A percentile compares a stretch with the other conserved stretches of the same genome.
Conservation (phyloP, 2,888 invertebrate genomes). For the Stenodera caucasica region DNA sequence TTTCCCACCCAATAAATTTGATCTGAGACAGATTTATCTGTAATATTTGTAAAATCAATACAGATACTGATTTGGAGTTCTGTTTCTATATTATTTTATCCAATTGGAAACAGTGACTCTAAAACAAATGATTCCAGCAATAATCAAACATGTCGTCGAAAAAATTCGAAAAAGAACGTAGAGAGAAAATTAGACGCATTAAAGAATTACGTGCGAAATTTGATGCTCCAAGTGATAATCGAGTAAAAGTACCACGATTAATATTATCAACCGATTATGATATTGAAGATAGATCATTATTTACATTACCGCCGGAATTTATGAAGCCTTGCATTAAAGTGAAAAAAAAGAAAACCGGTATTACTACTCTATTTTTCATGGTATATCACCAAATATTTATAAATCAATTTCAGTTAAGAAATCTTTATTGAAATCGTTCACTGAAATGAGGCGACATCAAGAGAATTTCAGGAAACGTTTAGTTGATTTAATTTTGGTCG, state of each 20-base stretch:
- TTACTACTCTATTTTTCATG: slow-evolving; percentile 14
- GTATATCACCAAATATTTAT: not conserved
- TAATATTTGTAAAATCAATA: too few species aligned
- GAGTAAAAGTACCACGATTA: slow-evolving; percentile 61
- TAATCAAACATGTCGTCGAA: slow-evolving; percentile 31
- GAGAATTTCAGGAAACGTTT: slow-evolving; percentile 82
- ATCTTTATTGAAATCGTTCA: slow-evolving; percentile 62
- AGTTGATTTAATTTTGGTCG: slow-evolving; percentile 71
- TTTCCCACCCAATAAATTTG: too few species aligned
- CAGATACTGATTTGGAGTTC: too few species aligned
- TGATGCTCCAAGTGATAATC: slow-evolving; percentile 56
- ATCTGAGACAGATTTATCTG: too few species aligned
- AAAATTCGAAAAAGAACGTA: slow-evolving; percentile 48
- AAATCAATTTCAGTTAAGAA: slow-evolving; percentile 52
- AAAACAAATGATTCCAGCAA: slow-evolving; percentile 16
- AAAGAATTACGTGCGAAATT: slow-evolving; percentile 51
- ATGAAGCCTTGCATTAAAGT: slow-evolving; percentile 50
- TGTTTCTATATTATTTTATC: too few species aligned
- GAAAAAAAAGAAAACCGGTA: slow-evolving; percentile 50
- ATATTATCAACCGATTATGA: slow-evolving; percentile 62
- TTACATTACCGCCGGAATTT: slow-evolving; percentile 67
- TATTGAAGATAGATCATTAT: slow-evolving; percentile 61
- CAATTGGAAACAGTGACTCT: slow-evolving; percentile 18
- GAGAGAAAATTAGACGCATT: slow-evolving; percentile 57
- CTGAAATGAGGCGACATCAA: slow-evolving; percentile 70